Conservation (phyloP, 1,140 invertebrate genomes). For the Zaprionus lachaisei region DNA sequence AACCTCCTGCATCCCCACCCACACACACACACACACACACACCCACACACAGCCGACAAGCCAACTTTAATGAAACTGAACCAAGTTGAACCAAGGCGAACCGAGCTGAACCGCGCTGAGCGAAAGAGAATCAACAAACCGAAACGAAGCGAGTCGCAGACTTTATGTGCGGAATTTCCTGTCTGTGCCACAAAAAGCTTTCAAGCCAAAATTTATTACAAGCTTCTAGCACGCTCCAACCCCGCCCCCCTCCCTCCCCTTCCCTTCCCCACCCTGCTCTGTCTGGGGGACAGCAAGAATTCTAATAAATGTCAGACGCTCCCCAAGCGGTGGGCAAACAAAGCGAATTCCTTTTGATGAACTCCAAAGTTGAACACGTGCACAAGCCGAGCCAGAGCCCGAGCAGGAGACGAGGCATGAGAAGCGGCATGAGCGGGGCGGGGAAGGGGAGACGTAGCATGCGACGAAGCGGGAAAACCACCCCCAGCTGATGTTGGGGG, state of each 20-base stretch:
- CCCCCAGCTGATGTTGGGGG: slow-evolving; percentile 40
- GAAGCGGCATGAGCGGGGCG: not conserved
- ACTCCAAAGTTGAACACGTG: slow-evolving; percentile 81
- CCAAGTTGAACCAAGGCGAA: slow-evolving; percentile 11
- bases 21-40: too few species aligned
- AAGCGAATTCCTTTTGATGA: slow-evolving; percentile 81
- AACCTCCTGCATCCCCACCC: not conserved
- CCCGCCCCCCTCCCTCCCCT: not conserved
- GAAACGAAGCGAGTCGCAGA: slow-evolving; percentile 57
- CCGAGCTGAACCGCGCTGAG: slow-evolving; percentile 13
- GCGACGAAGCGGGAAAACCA: slow-evolving; percentile 7
- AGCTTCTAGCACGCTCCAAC: slow-evolving; percentile 4
- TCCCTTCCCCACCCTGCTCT: not conserved
- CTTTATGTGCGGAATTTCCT: slow-evolving; percentile 48
- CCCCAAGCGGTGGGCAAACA: slow-evolving; percentile 46
- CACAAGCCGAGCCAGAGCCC: slow-evolving; percentile 49
- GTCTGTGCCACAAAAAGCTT: slow-evolving; percentile 64
- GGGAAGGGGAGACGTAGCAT: not conserved
- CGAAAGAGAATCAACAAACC: slow-evolving; percentile 60
- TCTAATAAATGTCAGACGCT: slow-evolving; percentile 78
- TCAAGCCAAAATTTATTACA: slow-evolving; percentile 59
- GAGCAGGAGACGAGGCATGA: not conserved
- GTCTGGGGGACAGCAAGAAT: slow-evolving; percentile 56
- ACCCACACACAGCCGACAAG: slow-evolving; percentile 33
- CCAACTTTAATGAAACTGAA: slow-evolving; percentile 68